Evolutionary conservation across 2,113 vertebrate species (phyloP).

Genomic region (Natator depressus): DNA sequence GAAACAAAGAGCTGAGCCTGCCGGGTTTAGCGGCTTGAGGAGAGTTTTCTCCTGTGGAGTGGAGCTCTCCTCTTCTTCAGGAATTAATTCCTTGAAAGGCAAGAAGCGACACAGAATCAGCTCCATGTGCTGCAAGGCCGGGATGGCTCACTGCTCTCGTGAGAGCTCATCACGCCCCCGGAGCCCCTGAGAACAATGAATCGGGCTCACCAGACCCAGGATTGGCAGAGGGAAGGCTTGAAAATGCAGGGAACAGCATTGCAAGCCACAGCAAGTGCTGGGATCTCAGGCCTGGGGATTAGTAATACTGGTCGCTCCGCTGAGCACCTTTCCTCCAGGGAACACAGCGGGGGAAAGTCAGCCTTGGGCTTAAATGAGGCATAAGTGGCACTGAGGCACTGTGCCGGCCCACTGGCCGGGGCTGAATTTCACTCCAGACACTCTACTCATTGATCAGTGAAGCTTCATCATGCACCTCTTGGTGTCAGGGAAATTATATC

Average conservation of each 20-base stretch:
- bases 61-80: constrained; percentile 44
- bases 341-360: constrained; percentile 34
- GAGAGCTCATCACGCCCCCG: background rate
- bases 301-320: fast-evolving
- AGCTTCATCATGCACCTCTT: background rate
- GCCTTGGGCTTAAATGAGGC: constrained; percentile 10
- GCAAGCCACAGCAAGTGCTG: constrained; percentile 5
- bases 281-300: constrained; percentile 12
- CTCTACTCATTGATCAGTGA: background rate
- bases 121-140: constrained; percentile 40
- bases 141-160: background rate
- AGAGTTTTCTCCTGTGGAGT: constrained; percentile 6
- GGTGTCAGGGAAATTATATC: background rate
- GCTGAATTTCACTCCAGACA: background rate
- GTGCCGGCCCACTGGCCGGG: background rate
- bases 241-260: background rate
- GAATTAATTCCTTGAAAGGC: constrained; percentile 68
- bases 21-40: background rate
- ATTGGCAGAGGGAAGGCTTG: background rate
- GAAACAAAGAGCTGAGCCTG: background rate
- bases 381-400: background rate
- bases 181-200: background rate
- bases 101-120: constrained; percentile 38
- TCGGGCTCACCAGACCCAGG: background rate
- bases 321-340: constrained; percentile 33